A percentile compares a stretch with the other conserved stretches of the same genome.
These are phyloP conservation scores for Urechis unicinctus DNA, from an alignment of 2,888 invertebrate genomes.

Conservation along the genomic window DNA sequence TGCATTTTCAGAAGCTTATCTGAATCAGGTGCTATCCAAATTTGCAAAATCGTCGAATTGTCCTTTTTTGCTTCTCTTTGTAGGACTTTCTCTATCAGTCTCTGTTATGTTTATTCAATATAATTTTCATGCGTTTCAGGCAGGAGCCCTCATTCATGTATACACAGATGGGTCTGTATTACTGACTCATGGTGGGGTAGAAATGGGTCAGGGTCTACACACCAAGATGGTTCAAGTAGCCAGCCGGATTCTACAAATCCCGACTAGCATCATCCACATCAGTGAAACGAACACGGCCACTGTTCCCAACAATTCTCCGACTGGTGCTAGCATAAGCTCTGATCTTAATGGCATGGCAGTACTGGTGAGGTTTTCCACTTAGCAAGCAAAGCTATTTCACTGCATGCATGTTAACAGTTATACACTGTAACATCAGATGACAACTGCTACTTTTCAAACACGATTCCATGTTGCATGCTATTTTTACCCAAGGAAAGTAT, in stretches of 20 bases:
- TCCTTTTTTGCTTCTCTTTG: constrained; percentile 16
- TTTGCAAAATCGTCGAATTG: background rate
- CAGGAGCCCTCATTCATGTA: constrained; percentile 72
- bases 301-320: constrained; percentile 40
- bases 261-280: constrained; percentile 33
- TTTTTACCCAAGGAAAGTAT: no score
- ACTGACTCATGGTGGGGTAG: constrained; percentile 75
- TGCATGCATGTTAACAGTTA: no score
- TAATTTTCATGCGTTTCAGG: constrained; percentile 37
- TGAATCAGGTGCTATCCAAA: constrained; percentile 44
- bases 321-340: constrained; percentile 38
- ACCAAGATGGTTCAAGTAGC: constrained; percentile 87
- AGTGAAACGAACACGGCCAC: constrained; percentile 38
- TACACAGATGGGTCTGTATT: constrained; percentile 73
- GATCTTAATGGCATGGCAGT: constrained; percentile 45
- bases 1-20: constrained; percentile 67
- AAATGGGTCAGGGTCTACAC: constrained; percentile 94
- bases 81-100: no score
- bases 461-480: no score
- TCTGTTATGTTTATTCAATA: no score
- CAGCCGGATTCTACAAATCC: constrained; percentile 32
- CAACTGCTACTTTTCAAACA: no score
- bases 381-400: background rate
- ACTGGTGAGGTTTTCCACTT: constrained; percentile 6
- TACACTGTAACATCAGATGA: no score